phyloP scores from a whole-genome alignment of 2,113 vertebrate genomes.

The Scatophagus argus region DNA sequence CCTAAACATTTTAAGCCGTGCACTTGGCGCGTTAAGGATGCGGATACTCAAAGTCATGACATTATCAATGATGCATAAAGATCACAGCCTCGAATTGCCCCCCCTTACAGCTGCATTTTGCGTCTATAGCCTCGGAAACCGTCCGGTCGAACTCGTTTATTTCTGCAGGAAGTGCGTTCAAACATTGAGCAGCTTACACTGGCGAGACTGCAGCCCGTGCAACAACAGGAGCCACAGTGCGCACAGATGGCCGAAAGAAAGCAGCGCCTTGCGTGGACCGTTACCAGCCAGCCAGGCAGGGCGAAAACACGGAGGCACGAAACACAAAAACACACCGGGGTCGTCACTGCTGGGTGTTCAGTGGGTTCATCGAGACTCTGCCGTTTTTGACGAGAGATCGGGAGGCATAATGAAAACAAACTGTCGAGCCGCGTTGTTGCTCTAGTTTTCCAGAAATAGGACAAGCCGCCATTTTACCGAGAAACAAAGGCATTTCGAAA shows the following conservation, averaged over 20 bases:
- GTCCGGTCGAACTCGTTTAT: background rate
- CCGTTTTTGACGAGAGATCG: background rate
- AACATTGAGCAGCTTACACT: background rate
- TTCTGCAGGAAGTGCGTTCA: slow-evolving; percentile 13
- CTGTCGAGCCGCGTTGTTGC: slow-evolving; percentile 72
- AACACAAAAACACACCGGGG: background rate
- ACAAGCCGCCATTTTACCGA: slow-evolving; percentile 88
- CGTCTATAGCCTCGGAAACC: background rate
- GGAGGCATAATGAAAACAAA: slow-evolving; percentile 31
- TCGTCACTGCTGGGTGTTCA: background rate
- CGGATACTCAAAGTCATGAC: slow-evolving; percentile 62
- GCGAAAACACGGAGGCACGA: background rate
- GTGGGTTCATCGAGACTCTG: background rate
- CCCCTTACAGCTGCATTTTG: background rate
- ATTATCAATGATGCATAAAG: slow-evolving; percentile 62
- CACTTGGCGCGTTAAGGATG: slow-evolving; percentile 62
- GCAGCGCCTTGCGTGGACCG: slow-evolving; percentile 27
- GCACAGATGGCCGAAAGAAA: slow-evolving; percentile 56
- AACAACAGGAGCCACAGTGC: slow-evolving; percentile 38
- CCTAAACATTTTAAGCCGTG: slow-evolving; percentile 15
- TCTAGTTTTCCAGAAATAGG: slow-evolving; percentile 83
- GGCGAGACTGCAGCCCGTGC: slow-evolving; percentile 24
- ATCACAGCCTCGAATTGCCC: background rate
- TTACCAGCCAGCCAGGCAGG: background rate
- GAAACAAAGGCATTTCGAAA: slow-evolving; percentile 76